phyloP scores from a whole-genome alignment of 1,140 invertebrate genomes.

The Halesus radiatus region DNA sequence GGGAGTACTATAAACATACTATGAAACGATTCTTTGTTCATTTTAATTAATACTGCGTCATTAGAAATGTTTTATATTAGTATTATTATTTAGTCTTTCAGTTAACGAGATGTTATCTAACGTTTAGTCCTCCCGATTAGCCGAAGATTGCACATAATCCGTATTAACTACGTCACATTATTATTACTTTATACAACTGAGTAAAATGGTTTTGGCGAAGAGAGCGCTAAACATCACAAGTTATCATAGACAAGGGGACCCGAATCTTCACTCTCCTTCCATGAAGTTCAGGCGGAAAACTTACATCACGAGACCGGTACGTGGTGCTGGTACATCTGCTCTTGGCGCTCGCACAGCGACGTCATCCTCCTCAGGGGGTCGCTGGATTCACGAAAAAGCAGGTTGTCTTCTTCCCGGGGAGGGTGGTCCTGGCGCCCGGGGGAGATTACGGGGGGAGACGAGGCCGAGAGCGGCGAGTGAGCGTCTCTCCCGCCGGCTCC shows the following conservation, averaged over 20 bases:
- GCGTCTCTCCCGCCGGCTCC: constrained; percentile 63
- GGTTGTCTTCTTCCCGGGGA: constrained; percentile 65
- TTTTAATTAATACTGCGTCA: neutral
- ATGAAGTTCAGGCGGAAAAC: constrained; percentile 53
- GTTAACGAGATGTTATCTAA: constrained; percentile 25
- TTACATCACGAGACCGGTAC: constrained; percentile 70
- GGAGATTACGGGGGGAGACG: constrained; percentile 67
- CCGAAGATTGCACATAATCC: constrained; percentile 35
- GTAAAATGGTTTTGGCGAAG: neutral
- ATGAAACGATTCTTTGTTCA: neutral
- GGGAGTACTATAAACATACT: constrained; percentile 1
- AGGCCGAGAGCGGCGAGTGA: constrained; percentile 67
- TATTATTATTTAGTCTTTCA: constrained; percentile 28
- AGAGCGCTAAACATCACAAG: neutral
- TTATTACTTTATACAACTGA: neutral
- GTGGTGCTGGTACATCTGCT: constrained; percentile 70
- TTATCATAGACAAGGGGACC: neutral
- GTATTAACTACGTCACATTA: neutral
- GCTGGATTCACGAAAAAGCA: constrained; percentile 70
- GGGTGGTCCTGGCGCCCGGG: constrained; percentile 64
- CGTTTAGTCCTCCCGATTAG: constrained; percentile 17
- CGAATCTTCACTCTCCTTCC: neutral
- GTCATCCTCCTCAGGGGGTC: constrained; percentile 70
- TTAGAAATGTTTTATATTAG: neutral
- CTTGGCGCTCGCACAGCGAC: constrained; percentile 68